Evolutionary conservation across 2,888 invertebrate genomes (phyloP).

Genomic region (Coelopa pilipes): DNA sequence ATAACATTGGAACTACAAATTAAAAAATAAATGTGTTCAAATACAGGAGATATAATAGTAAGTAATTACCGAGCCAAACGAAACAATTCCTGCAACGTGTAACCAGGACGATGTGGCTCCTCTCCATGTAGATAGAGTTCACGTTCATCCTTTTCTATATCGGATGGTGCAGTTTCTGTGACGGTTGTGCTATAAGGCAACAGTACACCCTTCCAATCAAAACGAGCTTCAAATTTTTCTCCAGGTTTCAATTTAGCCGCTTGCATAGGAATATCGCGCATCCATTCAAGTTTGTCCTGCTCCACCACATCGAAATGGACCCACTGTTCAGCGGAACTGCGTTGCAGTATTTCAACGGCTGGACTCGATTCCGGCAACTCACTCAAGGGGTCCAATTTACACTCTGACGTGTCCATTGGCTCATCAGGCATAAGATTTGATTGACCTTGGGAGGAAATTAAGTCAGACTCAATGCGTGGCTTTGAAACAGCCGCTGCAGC

Average conservation of each 20-base stretch:
- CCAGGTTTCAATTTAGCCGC: conserved; percentile 71
- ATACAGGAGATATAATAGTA: not conserved
- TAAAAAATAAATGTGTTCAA: conserved; percentile 1
- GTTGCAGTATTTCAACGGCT: conserved; percentile 72
- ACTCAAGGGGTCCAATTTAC: not conserved
- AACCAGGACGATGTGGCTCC: conserved; percentile 91
- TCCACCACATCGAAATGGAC: conserved; percentile 88
- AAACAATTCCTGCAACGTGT: conserved; percentile 88
- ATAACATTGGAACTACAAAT: conserved; percentile 74
- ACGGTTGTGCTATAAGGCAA: conserved; percentile 74
- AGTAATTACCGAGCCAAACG: conserved; percentile 74
- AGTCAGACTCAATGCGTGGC: not conserved
- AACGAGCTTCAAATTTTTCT: conserved; percentile 80
- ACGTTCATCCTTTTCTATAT: conserved; percentile 65
- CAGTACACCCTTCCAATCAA: conserved; percentile 84
- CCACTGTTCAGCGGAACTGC: conserved; percentile 77
- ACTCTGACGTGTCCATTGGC: conserved; percentile 1
- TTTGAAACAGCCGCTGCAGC: not conserved
- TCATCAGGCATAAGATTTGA: conserved; percentile 1
- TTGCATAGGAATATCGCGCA: conserved; percentile 75
- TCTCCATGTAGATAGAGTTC: conserved; percentile 93
- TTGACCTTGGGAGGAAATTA: not conserved
- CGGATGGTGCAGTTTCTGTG: not conserved
- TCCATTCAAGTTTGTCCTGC: conserved; percentile 89
- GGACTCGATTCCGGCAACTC: conserved; percentile 51